Evolutionary conservation across 2,888 invertebrate species (phyloP).

Genomic region (Sussaba pulchella): DNA sequence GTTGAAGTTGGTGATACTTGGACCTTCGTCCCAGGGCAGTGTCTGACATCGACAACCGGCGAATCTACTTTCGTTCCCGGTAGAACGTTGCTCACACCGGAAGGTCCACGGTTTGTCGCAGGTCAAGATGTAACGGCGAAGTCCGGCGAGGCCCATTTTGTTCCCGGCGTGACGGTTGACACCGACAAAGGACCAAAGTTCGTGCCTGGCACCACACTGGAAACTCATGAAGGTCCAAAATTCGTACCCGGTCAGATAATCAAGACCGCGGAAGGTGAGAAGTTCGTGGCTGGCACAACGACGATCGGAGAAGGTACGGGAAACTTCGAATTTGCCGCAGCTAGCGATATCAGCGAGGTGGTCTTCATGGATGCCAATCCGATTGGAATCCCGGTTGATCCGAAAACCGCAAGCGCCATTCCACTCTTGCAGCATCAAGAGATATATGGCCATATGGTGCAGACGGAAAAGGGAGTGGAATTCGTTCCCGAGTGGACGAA

Average conservation of each 20-base stretch:
- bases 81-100: slow-evolving; percentile 87
- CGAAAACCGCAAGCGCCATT: slow-evolving; percentile 85
- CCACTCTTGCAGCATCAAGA: slow-evolving; percentile 82
- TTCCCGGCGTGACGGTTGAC: slow-evolving; percentile 87
- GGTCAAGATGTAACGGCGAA: slow-evolving; percentile 87
- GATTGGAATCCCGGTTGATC: slow-evolving; percentile 86
- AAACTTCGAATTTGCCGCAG: slow-evolving; percentile 87
- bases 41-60: slow-evolving; percentile 86
- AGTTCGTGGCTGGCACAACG: slow-evolving; percentile 88
- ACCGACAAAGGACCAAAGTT: slow-evolving; percentile 85
- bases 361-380: slow-evolving; percentile 86
- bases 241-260: slow-evolving; percentile 89
- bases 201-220: slow-evolving; percentile 87
- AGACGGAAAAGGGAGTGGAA: slow-evolving; percentile 88
- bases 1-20: slow-evolving; percentile 85
- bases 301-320: slow-evolving; percentile 81
- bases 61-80: slow-evolving; percentile 88
- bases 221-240: slow-evolving; percentile 87
- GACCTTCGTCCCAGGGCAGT: slow-evolving; percentile 89
- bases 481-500: slow-evolving; percentile 87
- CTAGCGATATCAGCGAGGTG: slow-evolving; percentile 86
- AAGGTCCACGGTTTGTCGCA: slow-evolving; percentile 88
- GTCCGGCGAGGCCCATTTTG: slow-evolving; percentile 86
- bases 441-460: slow-evolving; percentile 89
- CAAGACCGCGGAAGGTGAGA: slow-evolving; percentile 86